phyloP scores from a whole-genome alignment of 2,888 invertebrate genomes.

The Augochlorella aurata region DNA sequence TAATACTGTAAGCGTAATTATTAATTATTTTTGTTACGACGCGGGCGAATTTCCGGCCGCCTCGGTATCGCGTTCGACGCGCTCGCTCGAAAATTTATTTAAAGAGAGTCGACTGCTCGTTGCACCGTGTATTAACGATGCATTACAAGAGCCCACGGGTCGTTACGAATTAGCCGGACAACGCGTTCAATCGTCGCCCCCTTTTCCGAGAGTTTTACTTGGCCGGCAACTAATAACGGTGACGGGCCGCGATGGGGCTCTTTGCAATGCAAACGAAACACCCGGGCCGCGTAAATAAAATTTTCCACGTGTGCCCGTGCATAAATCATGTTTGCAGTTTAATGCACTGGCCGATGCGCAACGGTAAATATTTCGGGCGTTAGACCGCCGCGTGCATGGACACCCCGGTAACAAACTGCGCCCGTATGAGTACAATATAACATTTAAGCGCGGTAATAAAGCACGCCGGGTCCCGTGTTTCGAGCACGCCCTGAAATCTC shows the following conservation, averaged over 20 bases:
- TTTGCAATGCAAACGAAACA: constrained; percentile 28
- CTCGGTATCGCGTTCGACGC: neutral
- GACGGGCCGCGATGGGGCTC: neutral
- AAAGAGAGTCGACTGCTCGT: neutral
- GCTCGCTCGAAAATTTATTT: neutral
- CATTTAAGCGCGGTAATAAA: constrained; percentile 53
- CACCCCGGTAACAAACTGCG: constrained; percentile 42
- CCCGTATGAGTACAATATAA: constrained; percentile 38
- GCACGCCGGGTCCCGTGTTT: constrained; percentile 18
- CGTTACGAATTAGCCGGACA: neutral
- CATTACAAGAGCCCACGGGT: neutral
- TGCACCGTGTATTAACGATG: neutral
- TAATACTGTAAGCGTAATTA: neutral
- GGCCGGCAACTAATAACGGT: neutral
- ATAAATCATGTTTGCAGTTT: constrained; percentile 37
- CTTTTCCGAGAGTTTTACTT: neutral
- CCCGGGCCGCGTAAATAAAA: constrained; percentile 22
- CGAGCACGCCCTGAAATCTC: constrained; percentile 30
- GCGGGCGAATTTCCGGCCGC: neutral
- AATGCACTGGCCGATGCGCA: constrained; percentile 19
- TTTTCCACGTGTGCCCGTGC: constrained; percentile 1
- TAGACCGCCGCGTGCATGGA: constrained; percentile 24
- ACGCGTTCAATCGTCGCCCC: neutral
- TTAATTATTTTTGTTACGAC: neutral
- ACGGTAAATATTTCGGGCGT: constrained; percentile 40